Evolutionary conservation across 2,797 vertebrate genomes (phyloP), one percentile per base, ranked within the genome.

Genomic region (Enteromius viviparus): DNA sequence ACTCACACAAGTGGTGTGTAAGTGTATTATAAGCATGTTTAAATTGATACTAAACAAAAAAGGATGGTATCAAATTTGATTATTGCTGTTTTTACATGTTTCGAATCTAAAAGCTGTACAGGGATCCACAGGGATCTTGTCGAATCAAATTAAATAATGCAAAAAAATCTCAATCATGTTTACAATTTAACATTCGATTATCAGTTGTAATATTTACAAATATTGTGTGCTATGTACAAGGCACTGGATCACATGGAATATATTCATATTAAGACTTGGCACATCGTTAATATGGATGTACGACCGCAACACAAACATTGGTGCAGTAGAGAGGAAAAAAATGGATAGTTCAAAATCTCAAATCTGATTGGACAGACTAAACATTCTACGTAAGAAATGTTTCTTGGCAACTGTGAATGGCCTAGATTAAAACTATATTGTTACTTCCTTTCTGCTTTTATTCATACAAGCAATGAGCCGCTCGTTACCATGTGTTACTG

Each of bases 211-310:
- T 80, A 78, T 84, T 58, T 85, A 87, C 80, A 84, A 32, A 87
- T 32, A 37, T n/a, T 23, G 70, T 80, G 62, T 68, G 75, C 81
- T 85, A 84, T 85, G 83, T 88, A 86, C 85, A 88, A 74, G 77
- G 74, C 80, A 82, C 65, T 80, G 76, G 62, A 76, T 87, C 60
- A 51, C 45, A 72, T 34, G 34, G 23, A 79, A 80, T 79, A 76
- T 65, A 14, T 65, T 58, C 29, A 37, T 71, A 9, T 76, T 51
- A 40, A 37, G 7, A 78, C 64, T 64, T 34, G 51, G 49, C 62
- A 74, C 62, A 53, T 85, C 12, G 70, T 71, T 47, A 49, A 58
- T 23, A 68, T 47, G 12, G 42, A 78, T 37, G 60, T 14, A 51
- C 7, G n/a, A 68, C 34, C 12, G 62, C 6, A 62, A 29, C 60